Percentiles rank a stretch among this genome's conserved stretches.
These are phyloP conservation scores for Enteromius afrohamiltoni DNA, from an alignment of 2,797 vertebrate species.

Conservation along the genomic window DNA sequence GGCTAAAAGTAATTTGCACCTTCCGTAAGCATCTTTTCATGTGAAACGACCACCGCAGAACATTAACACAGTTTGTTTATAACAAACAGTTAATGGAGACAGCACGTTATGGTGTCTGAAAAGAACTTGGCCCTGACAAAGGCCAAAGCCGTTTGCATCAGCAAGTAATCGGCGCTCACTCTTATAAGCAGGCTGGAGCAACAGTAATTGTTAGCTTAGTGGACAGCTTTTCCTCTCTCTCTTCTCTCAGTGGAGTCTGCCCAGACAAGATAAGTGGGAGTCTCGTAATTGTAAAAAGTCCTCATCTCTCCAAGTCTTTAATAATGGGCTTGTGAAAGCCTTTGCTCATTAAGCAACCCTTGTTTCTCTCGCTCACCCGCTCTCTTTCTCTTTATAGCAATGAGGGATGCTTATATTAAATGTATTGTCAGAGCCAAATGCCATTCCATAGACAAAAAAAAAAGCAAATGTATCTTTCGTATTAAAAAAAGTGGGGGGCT, in stretches of 20 bases:
- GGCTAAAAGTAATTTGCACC: neutral
- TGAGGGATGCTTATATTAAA: constrained; percentile 13
- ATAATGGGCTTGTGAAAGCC: constrained; percentile 75
- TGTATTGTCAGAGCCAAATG: constrained; percentile 11
- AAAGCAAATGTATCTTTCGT: constrained; percentile 29
- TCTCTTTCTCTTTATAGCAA: constrained; percentile 32
- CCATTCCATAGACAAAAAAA: neutral
- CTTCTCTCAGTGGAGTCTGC: constrained; percentile 72
- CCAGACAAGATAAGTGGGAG: constrained; percentile 77
- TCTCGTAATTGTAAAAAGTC: constrained; percentile 76
- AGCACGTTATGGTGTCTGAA: constrained; percentile 12
- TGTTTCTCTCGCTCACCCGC: constrained; percentile 46
- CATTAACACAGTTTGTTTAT: constrained; percentile 20
- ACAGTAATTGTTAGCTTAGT: constrained; percentile 53
- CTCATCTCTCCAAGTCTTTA: constrained; percentile 72
- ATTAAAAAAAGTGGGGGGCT: neutral
- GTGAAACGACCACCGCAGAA: neutral
- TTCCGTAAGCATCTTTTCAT: neutral
- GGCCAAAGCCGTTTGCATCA: constrained; percentile 39
- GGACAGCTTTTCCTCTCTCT: constrained; percentile 48
- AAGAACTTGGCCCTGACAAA: constrained; percentile 40
- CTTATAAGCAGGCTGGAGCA: constrained; percentile 37
- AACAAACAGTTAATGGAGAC: constrained; percentile 42
- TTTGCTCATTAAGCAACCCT: constrained; percentile 75
- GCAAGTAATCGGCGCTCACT: constrained; percentile 20